Conservation (phyloP, 2,888 invertebrate species). For the Chirona hameri region DNA sequence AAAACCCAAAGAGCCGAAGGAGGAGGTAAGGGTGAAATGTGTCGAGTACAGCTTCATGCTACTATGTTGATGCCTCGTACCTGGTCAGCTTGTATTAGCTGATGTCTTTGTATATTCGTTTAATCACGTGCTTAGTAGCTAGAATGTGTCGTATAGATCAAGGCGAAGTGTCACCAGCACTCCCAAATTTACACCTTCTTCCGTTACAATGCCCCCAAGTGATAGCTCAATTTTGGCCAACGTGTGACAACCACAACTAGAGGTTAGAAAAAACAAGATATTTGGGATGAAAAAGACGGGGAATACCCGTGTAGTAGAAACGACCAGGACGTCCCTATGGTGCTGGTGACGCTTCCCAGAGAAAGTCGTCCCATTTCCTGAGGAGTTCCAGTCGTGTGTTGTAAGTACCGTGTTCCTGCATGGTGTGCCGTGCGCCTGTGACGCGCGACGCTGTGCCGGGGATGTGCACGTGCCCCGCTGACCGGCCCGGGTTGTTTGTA, state of each 20-base stretch:
- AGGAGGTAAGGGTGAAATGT: not conserved
- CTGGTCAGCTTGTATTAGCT: too few relatives aligned
- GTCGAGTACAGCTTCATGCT: too few relatives aligned
- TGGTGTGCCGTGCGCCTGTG: not conserved
- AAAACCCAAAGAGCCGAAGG: constrained; percentile 1
- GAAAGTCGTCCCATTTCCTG: not conserved
- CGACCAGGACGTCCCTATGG: not conserved
- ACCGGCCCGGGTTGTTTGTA: not conserved
- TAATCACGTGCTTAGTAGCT: too few relatives aligned
- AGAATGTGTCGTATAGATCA: not conserved
- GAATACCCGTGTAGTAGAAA: too few relatives aligned
- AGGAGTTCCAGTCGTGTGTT: not conserved
- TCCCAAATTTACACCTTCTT: too few relatives aligned
- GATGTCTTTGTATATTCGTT: too few relatives aligned
- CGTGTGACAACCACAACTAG: too few relatives aligned
- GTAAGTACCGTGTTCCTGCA: not conserved
- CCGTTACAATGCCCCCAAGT: too few relatives aligned
- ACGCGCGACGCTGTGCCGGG: not conserved
- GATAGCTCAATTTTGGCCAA: too few relatives aligned
- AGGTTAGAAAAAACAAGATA: too few relatives aligned
- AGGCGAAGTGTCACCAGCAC: not conserved
- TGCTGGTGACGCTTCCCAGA: not conserved
- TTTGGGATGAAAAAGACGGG: too few relatives aligned
- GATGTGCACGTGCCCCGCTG: not conserved
- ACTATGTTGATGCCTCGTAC: too few relatives aligned